Evolutionary conservation across 2,113 vertebrate genomes (phyloP).

Genomic region (Pterocles burchelli): DNA sequence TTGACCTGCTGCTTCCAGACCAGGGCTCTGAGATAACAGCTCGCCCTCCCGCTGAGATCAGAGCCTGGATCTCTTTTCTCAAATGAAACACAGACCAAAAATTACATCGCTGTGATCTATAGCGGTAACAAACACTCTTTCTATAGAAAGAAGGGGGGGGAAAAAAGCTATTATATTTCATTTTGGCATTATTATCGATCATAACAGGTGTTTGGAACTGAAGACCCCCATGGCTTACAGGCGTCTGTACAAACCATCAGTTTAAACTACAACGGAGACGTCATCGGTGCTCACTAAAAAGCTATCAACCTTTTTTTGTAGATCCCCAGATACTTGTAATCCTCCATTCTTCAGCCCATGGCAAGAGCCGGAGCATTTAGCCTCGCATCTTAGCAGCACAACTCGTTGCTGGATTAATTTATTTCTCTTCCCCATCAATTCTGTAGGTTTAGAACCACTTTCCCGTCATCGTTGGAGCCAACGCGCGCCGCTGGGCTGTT

Average conservation of each 20-base stretch:
- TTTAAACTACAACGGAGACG: neutral
- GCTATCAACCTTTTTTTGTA: conserved; percentile 46
- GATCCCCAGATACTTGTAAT: conserved; percentile 62
- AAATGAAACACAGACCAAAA: neutral
- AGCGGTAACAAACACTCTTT: neutral
- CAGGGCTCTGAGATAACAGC: neutral
- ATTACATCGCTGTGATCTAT: neutral
- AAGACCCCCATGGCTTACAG: neutral
- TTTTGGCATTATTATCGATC: conserved; percentile 47
- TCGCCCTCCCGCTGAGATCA: neutral
- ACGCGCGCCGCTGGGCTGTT: neutral
- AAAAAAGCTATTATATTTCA: neutral
- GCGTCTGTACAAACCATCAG: neutral
- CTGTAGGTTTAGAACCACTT: neutral
- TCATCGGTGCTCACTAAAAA: conserved; percentile 31
- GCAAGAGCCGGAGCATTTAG: conserved; percentile 21
- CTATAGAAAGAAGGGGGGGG: accelerated
- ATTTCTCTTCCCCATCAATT: conserved; percentile 37
- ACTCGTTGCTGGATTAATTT: conserved; percentile 56
- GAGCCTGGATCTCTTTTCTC: neutral
- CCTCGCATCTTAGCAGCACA: conserved; percentile 10
- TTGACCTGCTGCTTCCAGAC: conserved; percentile 29
- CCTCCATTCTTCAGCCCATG: conserved; percentile 45
- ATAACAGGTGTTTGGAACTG: conserved; percentile 22
- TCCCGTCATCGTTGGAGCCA: neutral